These are phyloP conservation scores for Brachionus asplanchnoidis DNA, from an alignment of 1,140 invertebrate genomes.

Conservation along the genomic window DNA sequence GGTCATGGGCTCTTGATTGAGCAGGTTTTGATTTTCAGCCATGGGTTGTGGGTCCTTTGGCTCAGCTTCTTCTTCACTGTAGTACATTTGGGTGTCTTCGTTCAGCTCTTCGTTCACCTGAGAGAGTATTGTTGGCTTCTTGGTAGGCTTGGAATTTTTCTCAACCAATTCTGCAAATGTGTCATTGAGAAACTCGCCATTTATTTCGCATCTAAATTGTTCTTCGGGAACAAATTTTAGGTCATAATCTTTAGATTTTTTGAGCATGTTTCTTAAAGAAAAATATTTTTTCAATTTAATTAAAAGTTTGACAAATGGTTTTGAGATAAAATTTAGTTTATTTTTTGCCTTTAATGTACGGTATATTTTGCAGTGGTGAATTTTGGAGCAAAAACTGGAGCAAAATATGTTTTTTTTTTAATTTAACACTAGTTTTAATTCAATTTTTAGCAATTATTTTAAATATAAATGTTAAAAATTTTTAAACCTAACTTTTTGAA, in stretches of 20 bases:
- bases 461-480: too few species aligned
- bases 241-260: not conserved
- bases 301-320: too few species aligned
- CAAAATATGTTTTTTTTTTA: too few species aligned
- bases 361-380: too few species aligned
- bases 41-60: not conserved
- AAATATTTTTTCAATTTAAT: too few species aligned
- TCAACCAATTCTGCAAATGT: not conserved
- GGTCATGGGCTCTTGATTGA: not conserved
- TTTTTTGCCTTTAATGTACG: too few species aligned
- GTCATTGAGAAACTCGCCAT: not conserved
- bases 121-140: not conserved
- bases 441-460: too few species aligned
- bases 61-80: not conserved
- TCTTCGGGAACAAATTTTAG: not conserved
- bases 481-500: too few species aligned
- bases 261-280: not conserved
- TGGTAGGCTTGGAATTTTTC: not conserved
- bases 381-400: too few species aligned
- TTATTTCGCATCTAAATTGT: not conserved
- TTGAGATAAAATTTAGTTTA: too few species aligned
- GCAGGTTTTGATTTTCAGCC: not conserved
- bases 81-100: conserved; percentile 12
- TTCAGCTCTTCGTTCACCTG: not conserved
- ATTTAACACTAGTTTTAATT: too few species aligned